Base-by-base conservation (phyloP, 2,888 invertebrate species). In the Pterostichus madidus region DNA sequence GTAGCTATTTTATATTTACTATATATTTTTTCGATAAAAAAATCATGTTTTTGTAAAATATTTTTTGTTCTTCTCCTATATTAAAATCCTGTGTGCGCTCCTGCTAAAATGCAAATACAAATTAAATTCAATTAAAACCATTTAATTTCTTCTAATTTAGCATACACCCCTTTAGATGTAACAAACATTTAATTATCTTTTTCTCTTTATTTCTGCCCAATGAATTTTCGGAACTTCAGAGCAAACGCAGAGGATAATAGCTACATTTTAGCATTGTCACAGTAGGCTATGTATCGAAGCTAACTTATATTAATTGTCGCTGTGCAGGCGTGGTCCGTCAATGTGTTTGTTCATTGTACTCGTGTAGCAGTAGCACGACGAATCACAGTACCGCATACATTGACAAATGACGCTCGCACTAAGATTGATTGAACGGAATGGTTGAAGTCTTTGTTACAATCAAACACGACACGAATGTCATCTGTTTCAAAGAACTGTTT, bases 381-480 rank as follows among this genome's bases (percentile, higher is more conserved):
- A 71, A 71, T 64, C 39, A 7, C 24, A 79, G 44, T 64, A 52
- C 52, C 2, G 32, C 61, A 31, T 32, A 71, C 80, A 80, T 53
- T 80, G 80, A 80, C 71, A 53, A 80, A 80, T 80, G 80, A 73
- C 71, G 52, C 71, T 35, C 80, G 68, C 71, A 17, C 39, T 24
- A 80, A 80, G 80, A 80, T 80, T 80, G 71, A 80, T 80, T 56
- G 80, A 71, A 53, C 71, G 44, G 52, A 49, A 71, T 71, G 39
- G 52, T 32, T 75, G 52, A 75, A 75, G 71, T 80, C 80, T 71
- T 80, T 71, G 80, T 79, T 79, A 46, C 73, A 71, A 68, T 80
- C 68, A 80, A 64, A 80, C 68, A 71, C 68, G 44, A 71, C 68
- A 71, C 44, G 68, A 44, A n/a, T 71, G 46, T 71, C 68, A 71